Evolutionary conservation across 2,113 vertebrate genomes (phyloP), one percentile per base, ranked within the genome.

Genomic region (Craseonycteris thonglongyai): DNA sequence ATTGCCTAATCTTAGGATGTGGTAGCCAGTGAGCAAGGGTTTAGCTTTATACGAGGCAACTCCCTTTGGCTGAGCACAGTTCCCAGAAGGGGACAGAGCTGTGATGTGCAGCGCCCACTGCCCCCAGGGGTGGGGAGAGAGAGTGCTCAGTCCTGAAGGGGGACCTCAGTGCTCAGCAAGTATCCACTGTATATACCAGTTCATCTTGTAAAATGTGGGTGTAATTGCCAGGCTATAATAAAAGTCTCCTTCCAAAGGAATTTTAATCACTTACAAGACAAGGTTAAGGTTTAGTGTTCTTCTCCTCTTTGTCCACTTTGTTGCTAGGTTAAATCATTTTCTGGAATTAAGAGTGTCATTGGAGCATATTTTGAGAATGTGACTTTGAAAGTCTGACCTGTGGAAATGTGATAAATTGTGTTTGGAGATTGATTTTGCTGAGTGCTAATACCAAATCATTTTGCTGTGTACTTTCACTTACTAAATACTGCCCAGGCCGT

Each of bases 401-500:
- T 72, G 35, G 80, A 79, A 91, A 78, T 91, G 71, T 98, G 95
- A 98, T 96, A 72, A 94, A 98, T 97, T 81, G 94, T 95, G 94
- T 94, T 93, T 84, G 95, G 96, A 96, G 95, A 98, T 94, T 89
- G 97, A 97, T 98, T 98, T 97, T 98, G 76, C 90, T 96, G 87
- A 97, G 71, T 94, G 91, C 96, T 97, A 88, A 95, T 96, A 98
- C 85, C 82, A 98, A 97, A 96, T 98, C 92, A 94, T 87, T 89
- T 96, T 90, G 80, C 92, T 3, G 51, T 61, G 9, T 87, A 96
- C 95, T 97, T 97, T 96, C 96, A 96, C 96, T 98, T 98, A 96
- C 95, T 98, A 97, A 98, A 97, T 98, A 97, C 95, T 97, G 96
- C 96, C 97, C 96, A 94, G 97, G 89, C 96, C 98, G 68, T 92